Base-by-base conservation (phyloP, 2,797 vertebrate genomes). In the Sebastes vulpes region DNA sequence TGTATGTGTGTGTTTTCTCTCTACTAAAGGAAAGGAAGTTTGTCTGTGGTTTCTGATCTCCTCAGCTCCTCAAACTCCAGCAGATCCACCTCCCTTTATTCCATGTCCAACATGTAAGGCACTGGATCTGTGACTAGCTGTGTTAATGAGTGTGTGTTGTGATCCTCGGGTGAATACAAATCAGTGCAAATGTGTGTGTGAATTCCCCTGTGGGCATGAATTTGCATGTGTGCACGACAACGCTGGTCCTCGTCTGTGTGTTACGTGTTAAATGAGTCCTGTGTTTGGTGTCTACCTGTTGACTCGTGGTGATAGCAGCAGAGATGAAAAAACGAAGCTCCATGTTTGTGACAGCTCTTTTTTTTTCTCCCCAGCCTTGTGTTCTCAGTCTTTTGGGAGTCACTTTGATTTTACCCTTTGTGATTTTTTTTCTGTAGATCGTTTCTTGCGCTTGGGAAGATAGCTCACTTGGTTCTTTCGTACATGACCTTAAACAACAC, bases 81-180 rank as follows among this genome's bases (percentile, higher is more conserved):
- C 96, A 96, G 96, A 93, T 97, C 96, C 92, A 88, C 95, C 81
- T 96, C 96, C 90, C 95, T 97, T 93, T 97, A 95, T 97, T 96
- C 96, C 93, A 94, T 97, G 84, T 96, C 96, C 90, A 96, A 95
- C 95, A 96, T 97, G 96, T 97, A 97, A 96, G 96, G 77, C 89
- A 71, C 89, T 89, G 92, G 91, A 88, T 95, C 89, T 95, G 92
- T 93, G 84, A 72, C 82, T 86, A 77, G 87, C 82, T 88, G 76
- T 93, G 14, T 16, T 75, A 42, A 65, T 68, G 57, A 29, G 65
- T 67, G 75, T 83, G 10, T 75, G 5, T 63, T 23, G 68, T 87
- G 57, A 67, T 52, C 18, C 38, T 9, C 65, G 58, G 59, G 52
- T 84, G 64, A 75, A 58, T 52, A 66, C 18, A 67, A 71, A 63